A percentile compares a stretch with the other conserved stretches of the same genome.
Conservation (phyloP, 1,140 invertebrate genomes). For the Drosophila truncata region DNA sequence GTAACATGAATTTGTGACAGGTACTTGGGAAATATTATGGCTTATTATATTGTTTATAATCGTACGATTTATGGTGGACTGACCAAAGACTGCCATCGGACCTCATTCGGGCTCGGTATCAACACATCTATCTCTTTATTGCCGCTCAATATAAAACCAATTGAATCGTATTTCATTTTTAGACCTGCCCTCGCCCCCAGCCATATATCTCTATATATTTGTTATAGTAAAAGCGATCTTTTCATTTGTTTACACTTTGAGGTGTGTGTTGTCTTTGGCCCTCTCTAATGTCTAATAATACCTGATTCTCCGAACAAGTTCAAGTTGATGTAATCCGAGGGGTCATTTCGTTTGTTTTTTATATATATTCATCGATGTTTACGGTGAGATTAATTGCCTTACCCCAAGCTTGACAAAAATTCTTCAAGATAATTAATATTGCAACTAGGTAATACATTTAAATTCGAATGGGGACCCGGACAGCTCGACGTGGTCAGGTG, state of each 20-base stretch:
- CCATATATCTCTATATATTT: not conserved
- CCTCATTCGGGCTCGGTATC: slow-evolving; percentile 38
- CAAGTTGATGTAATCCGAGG: slow-evolving; percentile 22
- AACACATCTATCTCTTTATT: slow-evolving; percentile 53
- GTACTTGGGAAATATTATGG: slow-evolving; percentile 50
- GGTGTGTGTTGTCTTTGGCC: not conserved
- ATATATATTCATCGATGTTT: not conserved
- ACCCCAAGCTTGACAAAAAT: slow-evolving; percentile 24
- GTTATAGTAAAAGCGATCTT: not conserved
- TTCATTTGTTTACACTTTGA: slow-evolving; percentile 19
- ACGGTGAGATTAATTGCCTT: slow-evolving; percentile 28
- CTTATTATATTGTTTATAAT: slow-evolving; percentile 58
- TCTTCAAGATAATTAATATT: slow-evolving; percentile 37
- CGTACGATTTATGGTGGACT: slow-evolving; percentile 57
- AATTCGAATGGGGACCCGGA: slow-evolving; percentile 15
- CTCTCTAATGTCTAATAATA: not conserved
- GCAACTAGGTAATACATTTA: slow-evolving; percentile 34
- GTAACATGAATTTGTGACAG: slow-evolving; percentile 49
- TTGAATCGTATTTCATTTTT: slow-evolving; percentile 53
- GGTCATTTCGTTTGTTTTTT: slow-evolving; percentile 12
- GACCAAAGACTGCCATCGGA: slow-evolving; percentile 27
- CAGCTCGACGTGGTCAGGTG: slow-evolving; percentile 10
- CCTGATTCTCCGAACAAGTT: slow-evolving; percentile 12
- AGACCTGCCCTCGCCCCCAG: slow-evolving; percentile 8
- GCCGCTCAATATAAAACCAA: slow-evolving; percentile 50